Conservation (phyloP, 2,797 vertebrate species). For the Sebastes steindachneri region DNA sequence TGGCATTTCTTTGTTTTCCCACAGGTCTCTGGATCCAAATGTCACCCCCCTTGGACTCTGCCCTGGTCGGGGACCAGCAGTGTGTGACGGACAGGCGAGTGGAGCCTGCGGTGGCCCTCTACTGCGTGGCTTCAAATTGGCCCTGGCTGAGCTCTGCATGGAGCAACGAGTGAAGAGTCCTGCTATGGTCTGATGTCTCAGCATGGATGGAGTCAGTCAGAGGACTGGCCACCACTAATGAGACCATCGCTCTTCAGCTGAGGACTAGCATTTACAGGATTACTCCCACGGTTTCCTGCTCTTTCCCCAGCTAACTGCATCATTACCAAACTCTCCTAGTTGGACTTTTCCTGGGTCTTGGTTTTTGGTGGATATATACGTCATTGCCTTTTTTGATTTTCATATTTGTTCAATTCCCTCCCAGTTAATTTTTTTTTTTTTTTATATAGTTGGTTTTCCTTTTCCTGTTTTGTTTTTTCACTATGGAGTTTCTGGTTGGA, state of each 20-base stretch:
- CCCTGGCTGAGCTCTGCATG: slow-evolving; percentile 71
- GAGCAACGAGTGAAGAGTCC: slow-evolving; percentile 75
- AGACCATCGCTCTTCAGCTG: slow-evolving; percentile 78
- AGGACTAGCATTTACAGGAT: slow-evolving; percentile 84
- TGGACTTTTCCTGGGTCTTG: slow-evolving; percentile 58
- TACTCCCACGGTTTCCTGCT: slow-evolving; percentile 75
- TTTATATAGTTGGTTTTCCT: slow-evolving; percentile 52
- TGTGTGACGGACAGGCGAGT: slow-evolving; percentile 80
- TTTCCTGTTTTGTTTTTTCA: slow-evolving; percentile 73
- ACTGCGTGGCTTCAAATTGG: slow-evolving; percentile 77
- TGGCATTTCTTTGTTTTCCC: slow-evolving; percentile 72
- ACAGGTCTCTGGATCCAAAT: slow-evolving; percentile 85
- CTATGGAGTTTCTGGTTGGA: slow-evolving; percentile 92
- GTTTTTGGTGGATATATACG: slow-evolving; percentile 74
- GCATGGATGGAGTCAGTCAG: slow-evolving; percentile 87
- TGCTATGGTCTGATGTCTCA: slow-evolving; percentile 80
- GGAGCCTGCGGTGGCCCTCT: slow-evolving; percentile 74
- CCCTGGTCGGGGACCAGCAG: slow-evolving; percentile 78
- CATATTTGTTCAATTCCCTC: slow-evolving; percentile 31
- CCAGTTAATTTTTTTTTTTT: slow-evolving; percentile 42
- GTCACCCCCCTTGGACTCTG: slow-evolving; percentile 78
- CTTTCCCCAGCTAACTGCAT: slow-evolving; percentile 68
- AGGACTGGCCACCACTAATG: slow-evolving; percentile 83
- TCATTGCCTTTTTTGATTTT: slow-evolving; percentile 56
- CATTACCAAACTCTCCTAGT: slow-evolving; percentile 68